These are phyloP conservation scores for Istiophorus platypterus DNA, from an alignment of 2,113 vertebrate species.

Conservation along the genomic window DNA sequence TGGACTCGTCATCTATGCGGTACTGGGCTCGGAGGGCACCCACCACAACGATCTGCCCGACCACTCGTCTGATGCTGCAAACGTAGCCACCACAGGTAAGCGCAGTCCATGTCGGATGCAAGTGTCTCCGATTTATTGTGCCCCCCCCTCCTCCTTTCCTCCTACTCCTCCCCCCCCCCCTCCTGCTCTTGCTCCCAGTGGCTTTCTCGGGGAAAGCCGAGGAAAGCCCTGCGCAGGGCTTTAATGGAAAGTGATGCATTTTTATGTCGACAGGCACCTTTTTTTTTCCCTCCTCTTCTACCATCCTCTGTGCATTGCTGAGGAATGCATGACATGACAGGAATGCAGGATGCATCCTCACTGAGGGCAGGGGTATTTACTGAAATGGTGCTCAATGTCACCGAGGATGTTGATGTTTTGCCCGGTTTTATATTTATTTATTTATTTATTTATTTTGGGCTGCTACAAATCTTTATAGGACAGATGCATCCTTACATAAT, in stretches of 20 bases:
- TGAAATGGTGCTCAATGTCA: slow-evolving; percentile 10
- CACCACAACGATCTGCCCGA: slow-evolving; percentile 70
- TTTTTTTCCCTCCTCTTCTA: not conserved
- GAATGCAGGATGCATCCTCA: slow-evolving; percentile 55
- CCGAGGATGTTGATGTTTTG: not conserved
- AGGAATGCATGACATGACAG: slow-evolving; percentile 67
- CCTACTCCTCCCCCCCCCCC: not conserved
- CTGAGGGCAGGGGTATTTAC: not conserved
- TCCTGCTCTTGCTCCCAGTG: not conserved
- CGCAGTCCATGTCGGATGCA: slow-evolving; percentile 9
- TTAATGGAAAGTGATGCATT: slow-evolving; percentile 50
- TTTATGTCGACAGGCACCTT: slow-evolving; percentile 38
- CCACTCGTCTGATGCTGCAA: slow-evolving; percentile 69
- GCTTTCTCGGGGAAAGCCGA: slow-evolving; percentile 64
- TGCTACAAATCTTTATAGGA: not conserved
- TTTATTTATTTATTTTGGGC: too few species aligned
- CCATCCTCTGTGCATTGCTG: slow-evolving; percentile 14
- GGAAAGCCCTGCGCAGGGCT: slow-evolving; percentile 63
- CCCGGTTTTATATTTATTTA: not conserved
- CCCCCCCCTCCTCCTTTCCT: too few species aligned
- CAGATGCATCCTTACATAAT: not conserved
- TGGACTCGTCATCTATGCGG: slow-evolving; percentile 88
- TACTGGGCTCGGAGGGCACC: slow-evolving; percentile 82
- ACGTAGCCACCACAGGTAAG: slow-evolving; percentile 83
- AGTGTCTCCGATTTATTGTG: slow-evolving; percentile 38